Evolutionary conservation across 2,888 invertebrate genomes (phyloP), one percentile per base, ranked within the genome.

Genomic region (Gandaritis pyraliata): DNA sequence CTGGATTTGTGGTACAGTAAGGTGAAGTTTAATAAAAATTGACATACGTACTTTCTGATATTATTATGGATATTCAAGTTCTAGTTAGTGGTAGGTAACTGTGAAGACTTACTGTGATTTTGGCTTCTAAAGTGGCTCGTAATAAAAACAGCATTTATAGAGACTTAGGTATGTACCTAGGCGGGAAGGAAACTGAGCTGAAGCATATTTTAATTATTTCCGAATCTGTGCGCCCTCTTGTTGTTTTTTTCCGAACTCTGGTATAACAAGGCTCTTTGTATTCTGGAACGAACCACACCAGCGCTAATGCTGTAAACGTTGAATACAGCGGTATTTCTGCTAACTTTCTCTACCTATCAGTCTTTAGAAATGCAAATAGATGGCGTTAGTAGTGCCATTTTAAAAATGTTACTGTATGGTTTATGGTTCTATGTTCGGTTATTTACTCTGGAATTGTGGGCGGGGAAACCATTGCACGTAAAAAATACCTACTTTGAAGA

Each of bases 381-480:
- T 56, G 61, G 61, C 23, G 61, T 43, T 52, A 56, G 61, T 48
- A 52, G 56, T 56, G 6, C 11, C 6, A 13, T 46, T 41, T 38
- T 38, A 0, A 54, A 33, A 45, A 11, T 46, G n/a, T 8, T 8
- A 0, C 10, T 33, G 10, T 23, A 6, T 23, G 23, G 23, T 23
- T 23, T 8, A 8, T 33, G n/a, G 13, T 23, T 23, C 23, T 5
- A 5, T 23, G 39, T 16, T 53, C 11, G 43, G 18, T 33, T 33
- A 33, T 33, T 33, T 33, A 33, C 39, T 33, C 23, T 3, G 23
- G 3, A 23, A 33, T 39, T 39, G 13, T 39, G 39, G 5, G 5
- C 23, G 23, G 23, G 23, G 23, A 23, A 23, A n/a, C n/a, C n/a
- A n/a, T n/a, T n/a, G n/a, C n/a, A n/a, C n/a, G n/a, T n/a, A n/a